Evolutionary conservation across 2,797 vertebrate species (phyloP), one percentile per base, ranked within the genome.

Genomic region (Sebastes melanostomus): DNA sequence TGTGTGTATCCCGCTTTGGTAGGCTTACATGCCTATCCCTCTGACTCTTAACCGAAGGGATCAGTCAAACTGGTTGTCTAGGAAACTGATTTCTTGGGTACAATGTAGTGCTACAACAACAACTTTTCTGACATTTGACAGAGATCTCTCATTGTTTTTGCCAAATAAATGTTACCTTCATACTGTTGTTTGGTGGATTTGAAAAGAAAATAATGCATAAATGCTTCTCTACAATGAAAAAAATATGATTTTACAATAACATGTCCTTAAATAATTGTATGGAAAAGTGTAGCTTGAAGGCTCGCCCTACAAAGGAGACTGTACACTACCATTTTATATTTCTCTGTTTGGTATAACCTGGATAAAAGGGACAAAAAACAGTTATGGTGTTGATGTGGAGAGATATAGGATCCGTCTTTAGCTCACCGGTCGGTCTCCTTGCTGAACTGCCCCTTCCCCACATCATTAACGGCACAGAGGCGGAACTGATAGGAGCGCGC

Each of bases 401-500:
- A 59, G 36, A 46, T 38, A 46, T 13, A 54, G 56, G 24, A 36
- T 86, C 3, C 46, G 55, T 73, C 50, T 62, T 60, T 20, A 42
- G 66, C 96, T 96, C 89, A 98, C 98, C 98, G 97, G 77, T 98
- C 97, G 0, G 98, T 99, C 94, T 98, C 98, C 90, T 97, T 98
- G 95, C 98, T 99, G 95, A 98, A 98, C 85, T 98, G 97, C 1
- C 98, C 97, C 82, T 96, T 98, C 68, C 98, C 98, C 89, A 99
- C 98, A 2, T 99, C 97, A 0, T 99, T 99, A 56, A 97, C 95
- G 0, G 98, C 98, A 13, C 97, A 98, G 46, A 99, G 96, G 71
- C 97, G 97, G 95, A 99, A 99, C 94, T 98, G 98, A 92, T 99
- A 99, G 87, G 97, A 99, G 38, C 98, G 97, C 0, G 98, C 97